These are phyloP conservation scores for Batillaria attramentaria DNA, from an alignment of 1,140 invertebrate species.

Conservation along the genomic window DNA sequence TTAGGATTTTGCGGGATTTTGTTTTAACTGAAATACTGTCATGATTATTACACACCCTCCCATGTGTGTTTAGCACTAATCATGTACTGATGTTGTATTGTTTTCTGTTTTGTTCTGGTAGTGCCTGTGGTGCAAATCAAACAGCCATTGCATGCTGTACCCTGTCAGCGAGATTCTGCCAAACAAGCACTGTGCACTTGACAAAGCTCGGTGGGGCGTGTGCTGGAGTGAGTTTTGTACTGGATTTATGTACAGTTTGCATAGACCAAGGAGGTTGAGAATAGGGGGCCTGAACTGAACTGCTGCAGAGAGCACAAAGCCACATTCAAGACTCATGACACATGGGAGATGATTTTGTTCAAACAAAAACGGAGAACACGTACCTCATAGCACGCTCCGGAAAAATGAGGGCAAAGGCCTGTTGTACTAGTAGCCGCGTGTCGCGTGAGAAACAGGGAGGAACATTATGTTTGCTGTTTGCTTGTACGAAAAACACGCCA, in stretches of 20 bases:
- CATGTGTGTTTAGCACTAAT: conserved; percentile 16
- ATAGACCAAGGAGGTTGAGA: not conserved
- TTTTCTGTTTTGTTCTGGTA: conserved; percentile 30
- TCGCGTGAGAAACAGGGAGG: not conserved
- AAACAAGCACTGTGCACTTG: conserved; percentile 41
- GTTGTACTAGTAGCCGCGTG: too few species aligned
- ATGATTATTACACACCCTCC: not conserved
- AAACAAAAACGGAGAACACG: not conserved
- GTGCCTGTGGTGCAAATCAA: conserved; percentile 57
- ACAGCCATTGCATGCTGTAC: conserved; percentile 51
- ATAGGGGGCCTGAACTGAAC: too few species aligned
- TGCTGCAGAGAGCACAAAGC: too few species aligned
- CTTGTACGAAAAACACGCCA: not conserved
- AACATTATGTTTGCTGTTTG: not conserved
- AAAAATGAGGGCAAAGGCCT: not conserved
- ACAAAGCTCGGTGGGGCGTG: conserved; percentile 57
- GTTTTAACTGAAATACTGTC: too few species aligned
- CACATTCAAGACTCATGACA: too few species aligned
- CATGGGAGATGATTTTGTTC: too few species aligned
- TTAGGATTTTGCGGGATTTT: too few species aligned
- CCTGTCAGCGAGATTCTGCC: conserved; percentile 50
- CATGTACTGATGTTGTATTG: not conserved
- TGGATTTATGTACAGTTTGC: not conserved
- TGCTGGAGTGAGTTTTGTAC: conserved; percentile 55
- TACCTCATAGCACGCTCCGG: not conserved